Evolutionary conservation across 2,113 vertebrate genomes (phyloP).

Genomic region (Phylloscopus trochilus): DNA sequence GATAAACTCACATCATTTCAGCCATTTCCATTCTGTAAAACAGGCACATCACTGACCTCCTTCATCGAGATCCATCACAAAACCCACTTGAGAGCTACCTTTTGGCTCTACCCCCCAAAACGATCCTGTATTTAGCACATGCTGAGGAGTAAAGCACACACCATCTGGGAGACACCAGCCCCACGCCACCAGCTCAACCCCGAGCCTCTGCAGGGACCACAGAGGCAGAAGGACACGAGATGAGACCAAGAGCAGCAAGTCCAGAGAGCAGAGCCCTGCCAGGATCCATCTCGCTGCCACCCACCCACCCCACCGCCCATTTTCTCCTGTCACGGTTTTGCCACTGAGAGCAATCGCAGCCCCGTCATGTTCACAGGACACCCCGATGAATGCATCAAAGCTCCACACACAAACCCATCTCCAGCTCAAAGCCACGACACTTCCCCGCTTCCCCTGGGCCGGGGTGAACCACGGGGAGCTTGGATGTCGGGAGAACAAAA

Average conservation of each 20-base stretch:
- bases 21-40: neutral
- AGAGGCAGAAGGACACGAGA: neutral
- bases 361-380: neutral
- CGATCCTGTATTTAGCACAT: rapidly evolving
- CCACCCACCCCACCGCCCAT: neutral
- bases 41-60: rapidly evolving
- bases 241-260: neutral
- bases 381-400: neutral
- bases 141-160: neutral
- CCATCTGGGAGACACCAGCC: neutral
- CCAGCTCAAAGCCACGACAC: neutral
- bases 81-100: rapidly evolving
- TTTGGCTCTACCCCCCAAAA: rapidly evolving
- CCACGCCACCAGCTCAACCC: neutral
- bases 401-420: neutral
- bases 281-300: neutral
- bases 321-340: neutral
- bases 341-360: neutral
- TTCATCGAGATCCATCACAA: rapidly evolving
- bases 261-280: neutral
- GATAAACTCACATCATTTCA: neutral
- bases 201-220: neutral
- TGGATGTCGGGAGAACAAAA: constrained; percentile 26
- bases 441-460: neutral
- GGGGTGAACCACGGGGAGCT: neutral